Evolutionary conservation across 2,797 vertebrate genomes (phyloP).

Genomic region (Gorsachius magnificus): DNA sequence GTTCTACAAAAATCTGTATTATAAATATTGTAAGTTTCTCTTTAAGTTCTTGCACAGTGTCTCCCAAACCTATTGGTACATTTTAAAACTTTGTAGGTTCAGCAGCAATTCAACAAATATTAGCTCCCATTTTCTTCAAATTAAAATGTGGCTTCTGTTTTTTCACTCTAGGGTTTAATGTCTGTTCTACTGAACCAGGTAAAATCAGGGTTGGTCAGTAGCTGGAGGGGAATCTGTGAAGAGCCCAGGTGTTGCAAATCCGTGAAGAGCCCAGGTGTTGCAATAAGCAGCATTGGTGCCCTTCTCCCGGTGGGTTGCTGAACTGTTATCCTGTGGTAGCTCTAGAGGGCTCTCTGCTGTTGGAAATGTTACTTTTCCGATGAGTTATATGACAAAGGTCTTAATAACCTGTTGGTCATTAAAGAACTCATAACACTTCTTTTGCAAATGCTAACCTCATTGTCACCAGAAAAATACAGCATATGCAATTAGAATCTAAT

Average conservation of each 20-base stretch:
- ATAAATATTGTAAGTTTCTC: not conserved
- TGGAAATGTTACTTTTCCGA: slow-evolving; percentile 28
- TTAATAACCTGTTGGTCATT: slow-evolving; percentile 35
- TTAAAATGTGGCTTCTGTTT: not conserved
- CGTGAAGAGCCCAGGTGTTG: not conserved
- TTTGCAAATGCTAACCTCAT: not conserved
- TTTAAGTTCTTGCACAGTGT: not conserved
- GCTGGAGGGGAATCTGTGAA: not conserved
- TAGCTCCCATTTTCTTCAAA: not conserved
- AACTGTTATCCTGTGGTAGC: slow-evolving; percentile 28
- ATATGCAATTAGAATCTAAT: slow-evolving; percentile 24
- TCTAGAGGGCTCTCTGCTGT: slow-evolving; percentile 69
- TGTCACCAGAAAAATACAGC: slow-evolving; percentile 8
- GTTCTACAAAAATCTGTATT: not conserved
- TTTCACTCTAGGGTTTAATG: not conserved
- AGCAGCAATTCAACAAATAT: not conserved
- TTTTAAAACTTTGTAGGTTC: not conserved
- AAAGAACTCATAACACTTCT: not conserved
- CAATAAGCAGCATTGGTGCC: not conserved
- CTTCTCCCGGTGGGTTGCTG: not conserved
- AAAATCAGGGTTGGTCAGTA: not conserved
- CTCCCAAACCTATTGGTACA: not conserved
- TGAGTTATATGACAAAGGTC: not conserved
- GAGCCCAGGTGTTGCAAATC: not conserved
- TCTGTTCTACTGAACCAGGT: not conserved